Percentiles rank a stretch among this genome's conserved stretches.
These are phyloP conservation scores for Dione juno DNA, from an alignment of 2,888 invertebrate species.

Conservation along the genomic window DNA sequence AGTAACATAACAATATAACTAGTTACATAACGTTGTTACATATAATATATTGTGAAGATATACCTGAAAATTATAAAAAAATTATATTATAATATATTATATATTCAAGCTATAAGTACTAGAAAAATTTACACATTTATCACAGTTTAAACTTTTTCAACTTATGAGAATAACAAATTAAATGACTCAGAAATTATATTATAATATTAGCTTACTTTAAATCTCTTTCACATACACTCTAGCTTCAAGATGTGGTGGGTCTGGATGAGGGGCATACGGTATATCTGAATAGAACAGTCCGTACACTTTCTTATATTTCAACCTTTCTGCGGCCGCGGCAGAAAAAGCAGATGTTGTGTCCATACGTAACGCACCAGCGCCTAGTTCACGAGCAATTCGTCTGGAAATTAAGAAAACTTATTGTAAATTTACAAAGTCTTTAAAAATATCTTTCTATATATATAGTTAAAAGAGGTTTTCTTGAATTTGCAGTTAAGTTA, in stretches of 20 bases:
- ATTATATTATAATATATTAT: no score
- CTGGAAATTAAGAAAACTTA: conserved; percentile 66
- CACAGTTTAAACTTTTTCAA: no score
- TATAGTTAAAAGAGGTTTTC: no score
- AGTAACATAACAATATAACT: no score
- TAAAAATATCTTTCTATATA: no score
- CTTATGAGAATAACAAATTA: no score
- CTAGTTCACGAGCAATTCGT: conserved; percentile 81
- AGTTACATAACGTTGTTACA: no score
- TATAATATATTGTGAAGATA: no score
- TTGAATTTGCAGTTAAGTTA: no score
- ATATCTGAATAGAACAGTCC: conserved; percentile 85
- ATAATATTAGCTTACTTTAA: conserved; percentile 37
- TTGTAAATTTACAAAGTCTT: neutral
- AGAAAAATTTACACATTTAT: no score
- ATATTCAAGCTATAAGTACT: no score
- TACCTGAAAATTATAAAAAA: no score
- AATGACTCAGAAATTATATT: neutral
- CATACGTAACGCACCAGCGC: conserved; percentile 86
- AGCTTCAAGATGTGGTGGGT: conserved; percentile 84
- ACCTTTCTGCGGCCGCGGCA: conserved; percentile 87
- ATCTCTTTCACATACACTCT: conserved; percentile 83
- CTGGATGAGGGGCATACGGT: conserved; percentile 84
- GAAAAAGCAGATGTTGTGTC: conserved; percentile 91
- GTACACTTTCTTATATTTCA: conserved; percentile 88